Percentiles rank a stretch among this genome's conserved stretches.
Conservation (phyloP, 2,113 vertebrate genomes). For the Toxostoma redivivum region DNA sequence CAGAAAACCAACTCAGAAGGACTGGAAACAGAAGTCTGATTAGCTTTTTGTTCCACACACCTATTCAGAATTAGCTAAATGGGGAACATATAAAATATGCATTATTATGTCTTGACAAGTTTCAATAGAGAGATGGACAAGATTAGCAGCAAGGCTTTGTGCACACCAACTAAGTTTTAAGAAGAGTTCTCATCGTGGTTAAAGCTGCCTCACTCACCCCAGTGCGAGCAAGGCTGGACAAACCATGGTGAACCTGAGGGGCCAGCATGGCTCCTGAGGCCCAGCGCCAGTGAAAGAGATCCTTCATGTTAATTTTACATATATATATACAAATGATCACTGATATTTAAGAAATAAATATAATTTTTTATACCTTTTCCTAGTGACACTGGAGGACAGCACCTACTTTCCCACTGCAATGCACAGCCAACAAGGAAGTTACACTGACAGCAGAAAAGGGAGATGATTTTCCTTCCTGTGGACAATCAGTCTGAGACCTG, state of each 20-base stretch:
- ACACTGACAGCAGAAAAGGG: background rate
- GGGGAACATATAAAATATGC: background rate
- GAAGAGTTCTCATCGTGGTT: background rate
- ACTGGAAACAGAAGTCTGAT: background rate
- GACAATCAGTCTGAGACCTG: background rate
- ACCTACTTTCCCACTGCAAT: background rate
- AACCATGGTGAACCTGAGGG: no score
- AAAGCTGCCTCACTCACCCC: background rate
- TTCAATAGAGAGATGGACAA: background rate
- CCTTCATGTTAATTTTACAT: background rate
- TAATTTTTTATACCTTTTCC: background rate
- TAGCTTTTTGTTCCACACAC: constrained; percentile 6
- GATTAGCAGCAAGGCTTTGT: constrained; percentile 16
- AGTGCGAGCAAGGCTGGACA: background rate
- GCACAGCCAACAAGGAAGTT: background rate
- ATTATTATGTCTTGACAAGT: constrained; percentile 5
- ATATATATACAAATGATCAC: background rate
- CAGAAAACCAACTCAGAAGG: background rate
- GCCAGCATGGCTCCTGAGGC: background rate
- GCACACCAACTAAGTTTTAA: background rate
- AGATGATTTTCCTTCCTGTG: background rate
- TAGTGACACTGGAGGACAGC: background rate
- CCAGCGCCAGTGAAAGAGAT: background rate
- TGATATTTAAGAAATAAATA: background rate
- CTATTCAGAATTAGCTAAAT: constrained; percentile 28